A percentile compares a stretch with the other conserved stretches of the same genome.
These are phyloP conservation scores for Matsumurasca onukii DNA, from an alignment of 1,140 invertebrate species.

Conservation along the genomic window DNA sequence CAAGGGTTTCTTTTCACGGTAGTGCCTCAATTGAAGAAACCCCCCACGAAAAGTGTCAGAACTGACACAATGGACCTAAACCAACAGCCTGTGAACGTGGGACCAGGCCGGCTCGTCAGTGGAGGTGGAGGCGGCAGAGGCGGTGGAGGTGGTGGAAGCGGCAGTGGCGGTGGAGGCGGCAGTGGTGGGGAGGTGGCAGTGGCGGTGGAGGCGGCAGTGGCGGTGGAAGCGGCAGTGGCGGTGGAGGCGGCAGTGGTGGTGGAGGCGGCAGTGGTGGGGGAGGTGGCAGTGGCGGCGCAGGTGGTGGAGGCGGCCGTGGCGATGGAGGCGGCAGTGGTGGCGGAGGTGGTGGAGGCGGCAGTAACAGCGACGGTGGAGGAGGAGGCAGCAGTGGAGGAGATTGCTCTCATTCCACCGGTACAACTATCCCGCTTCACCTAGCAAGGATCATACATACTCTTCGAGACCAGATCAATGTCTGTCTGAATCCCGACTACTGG, in stretches of 20 bases:
- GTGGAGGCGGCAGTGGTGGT: not conserved
- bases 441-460: no score
- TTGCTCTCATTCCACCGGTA: no score
- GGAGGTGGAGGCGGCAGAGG: not conserved
- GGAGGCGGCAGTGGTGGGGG: conserved; percentile 1
- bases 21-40: no score
- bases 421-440: no score
- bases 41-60: no score
- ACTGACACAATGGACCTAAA: no score
- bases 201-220: not conserved
- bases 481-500: no score
- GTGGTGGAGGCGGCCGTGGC: not conserved
- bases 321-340: not conserved
- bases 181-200: not conserved
- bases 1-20: no score
- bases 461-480: no score
- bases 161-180: not conserved
- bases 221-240: not conserved
- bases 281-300: not conserved
- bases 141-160: not conserved
- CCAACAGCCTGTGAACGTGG: no score
- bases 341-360: not conserved
- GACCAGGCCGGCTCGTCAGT: no score
- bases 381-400: not conserved
- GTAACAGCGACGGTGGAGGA: not conserved